Evolutionary conservation across 1,140 invertebrate genomes (phyloP).

Genomic region (Philotrypesis tridentata): DNA sequence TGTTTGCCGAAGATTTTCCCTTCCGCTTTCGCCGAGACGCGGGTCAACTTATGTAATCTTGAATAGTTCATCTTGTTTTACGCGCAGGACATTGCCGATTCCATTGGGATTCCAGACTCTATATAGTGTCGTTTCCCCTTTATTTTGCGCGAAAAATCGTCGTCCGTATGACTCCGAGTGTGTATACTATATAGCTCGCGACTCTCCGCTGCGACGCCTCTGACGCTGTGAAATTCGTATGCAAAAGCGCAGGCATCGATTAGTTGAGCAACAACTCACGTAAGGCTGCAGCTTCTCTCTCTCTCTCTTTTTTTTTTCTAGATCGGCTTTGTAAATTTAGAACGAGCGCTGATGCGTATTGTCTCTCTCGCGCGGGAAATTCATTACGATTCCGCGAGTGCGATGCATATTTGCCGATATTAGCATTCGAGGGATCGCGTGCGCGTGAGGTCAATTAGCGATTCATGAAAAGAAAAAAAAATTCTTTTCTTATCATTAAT

Average conservation of each 20-base stretch:
- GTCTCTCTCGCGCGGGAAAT: background rate
- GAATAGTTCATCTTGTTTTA: too few species aligned
- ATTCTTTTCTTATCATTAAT: background rate
- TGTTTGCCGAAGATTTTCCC: too few species aligned
- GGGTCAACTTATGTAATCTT: too few species aligned
- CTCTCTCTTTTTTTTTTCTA: slow-evolving; percentile 1
- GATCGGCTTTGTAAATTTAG: background rate
- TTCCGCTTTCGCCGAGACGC: too few species aligned
- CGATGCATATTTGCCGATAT: background rate
- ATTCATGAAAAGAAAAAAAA: background rate
- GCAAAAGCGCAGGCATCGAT: background rate
- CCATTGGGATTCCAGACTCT: too few species aligned
- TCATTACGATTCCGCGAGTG: background rate
- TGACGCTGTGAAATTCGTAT: background rate
- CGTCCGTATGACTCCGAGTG: too few species aligned
- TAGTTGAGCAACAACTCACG: background rate
- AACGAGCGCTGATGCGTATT: background rate
- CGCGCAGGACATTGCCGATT: too few species aligned
- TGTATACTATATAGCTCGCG: too few species aligned
- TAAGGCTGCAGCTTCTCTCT: too few species aligned
- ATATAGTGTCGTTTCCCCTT: too few species aligned
- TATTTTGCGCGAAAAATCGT: too few species aligned
- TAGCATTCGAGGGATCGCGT: background rate
- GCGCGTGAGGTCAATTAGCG: background rate
- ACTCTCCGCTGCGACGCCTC: background rate